Evolutionary conservation across 30 jellyfish, hydroid and myxozoan species (phyloP).

Genomic region (Cassiopea xamachana): DNA sequence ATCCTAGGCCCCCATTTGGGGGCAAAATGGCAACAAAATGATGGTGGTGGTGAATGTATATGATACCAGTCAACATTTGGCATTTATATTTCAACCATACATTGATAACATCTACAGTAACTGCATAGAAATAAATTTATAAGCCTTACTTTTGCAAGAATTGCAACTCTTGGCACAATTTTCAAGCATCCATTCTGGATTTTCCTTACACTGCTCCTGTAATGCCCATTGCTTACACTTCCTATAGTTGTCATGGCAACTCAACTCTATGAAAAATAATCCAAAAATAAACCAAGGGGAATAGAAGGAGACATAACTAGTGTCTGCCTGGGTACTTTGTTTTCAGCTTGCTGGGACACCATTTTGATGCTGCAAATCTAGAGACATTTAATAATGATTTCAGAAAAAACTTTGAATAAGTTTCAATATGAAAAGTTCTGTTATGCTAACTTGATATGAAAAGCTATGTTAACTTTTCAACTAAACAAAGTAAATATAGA

Average conservation of each 20-base stretch:
- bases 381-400: too few species aligned
- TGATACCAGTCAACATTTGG: not conserved
- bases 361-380: too few species aligned
- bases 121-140: too few species aligned
- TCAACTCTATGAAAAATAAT: conserved; percentile 23
- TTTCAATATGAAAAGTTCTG: too few species aligned
- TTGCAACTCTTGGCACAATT: conserved; percentile 86
- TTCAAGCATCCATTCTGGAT: conserved; percentile 75
- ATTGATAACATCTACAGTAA: not conserved
- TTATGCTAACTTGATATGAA: too few species aligned
- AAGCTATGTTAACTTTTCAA: too few species aligned
- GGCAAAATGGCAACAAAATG: not conserved
- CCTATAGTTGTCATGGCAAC: conserved; percentile 48
- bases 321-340: too few species aligned
- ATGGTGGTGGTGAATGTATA: not conserved
- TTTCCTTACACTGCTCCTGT: conserved; percentile 48
- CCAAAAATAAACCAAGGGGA: not conserved
- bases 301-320: too few species aligned
- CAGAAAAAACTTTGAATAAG: too few species aligned
- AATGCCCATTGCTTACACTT: conserved; percentile 56
- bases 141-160: conserved; percentile 55
- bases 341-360: too few species aligned
- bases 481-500: too few species aligned
- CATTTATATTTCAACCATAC: not conserved
- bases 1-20: too few species aligned